Base-by-base conservation (phyloP, 2,888 invertebrate genomes). In the Myopa testacea region DNA sequence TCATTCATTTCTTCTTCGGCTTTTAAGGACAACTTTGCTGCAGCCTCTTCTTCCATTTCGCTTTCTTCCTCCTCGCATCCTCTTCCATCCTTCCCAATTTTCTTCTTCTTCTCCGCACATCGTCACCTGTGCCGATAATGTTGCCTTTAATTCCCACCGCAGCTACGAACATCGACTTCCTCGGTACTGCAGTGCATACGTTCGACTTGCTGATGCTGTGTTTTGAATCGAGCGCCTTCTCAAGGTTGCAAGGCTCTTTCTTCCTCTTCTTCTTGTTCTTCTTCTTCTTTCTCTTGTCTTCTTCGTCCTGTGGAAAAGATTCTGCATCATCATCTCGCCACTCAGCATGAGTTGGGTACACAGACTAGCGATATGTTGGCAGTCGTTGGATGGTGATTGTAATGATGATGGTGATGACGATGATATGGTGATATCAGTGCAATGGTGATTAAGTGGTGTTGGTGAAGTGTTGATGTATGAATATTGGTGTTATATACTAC, bases 41-140 rank as follows among this genome's bases (percentile, higher is more conserved):
- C 40, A 34, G 16, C 34, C 14, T 10, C 19, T 38, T 8, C 37
- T 40, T 60, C 60, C 19, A 12, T 16, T 19, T 60, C n/a, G 60
- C 6, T 60, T 60, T 45, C 45, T 45, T 45, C 45, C 1, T 45
- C 45, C 6, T 45, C 45, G 45, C 45, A 8, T 6, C 45, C 45
- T 0, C 3, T 45, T 45, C 3, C 45, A 1, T 45, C 45, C 45
- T 3, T 45, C 45, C 10, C 45, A 6, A 1, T 45, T 10, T 45
- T 6, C 45, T 45, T 45, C 45, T 10, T 45, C 45, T 68, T 19
- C 26, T 45, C 8, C 14, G 40, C 50, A 45, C 45, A 58, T 72
- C 71, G 38, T 19, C 60, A 58, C 58, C 71, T 72, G 37, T 72
- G 52, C 60, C 40, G 58, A 72, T 72, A 72, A 72, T 72, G 37